A percentile compares a stretch with the other conserved stretches of the same genome.
Evolutionary conservation across 92 coral and sea anemone genomes (phyloP).

Genomic region (Epizoanthus fatuus): DNA sequence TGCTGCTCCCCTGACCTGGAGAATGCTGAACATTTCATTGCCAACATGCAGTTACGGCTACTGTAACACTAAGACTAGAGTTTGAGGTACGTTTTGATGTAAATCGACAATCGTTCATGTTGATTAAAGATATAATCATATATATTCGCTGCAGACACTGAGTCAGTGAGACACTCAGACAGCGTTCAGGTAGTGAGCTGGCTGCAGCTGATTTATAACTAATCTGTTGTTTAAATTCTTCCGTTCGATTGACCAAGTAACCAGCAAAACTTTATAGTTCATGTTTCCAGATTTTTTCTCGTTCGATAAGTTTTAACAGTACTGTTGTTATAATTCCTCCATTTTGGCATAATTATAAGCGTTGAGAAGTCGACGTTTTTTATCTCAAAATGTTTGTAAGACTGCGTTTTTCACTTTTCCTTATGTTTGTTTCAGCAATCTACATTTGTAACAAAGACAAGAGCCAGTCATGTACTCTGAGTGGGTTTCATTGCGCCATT

Average conservation of each 20-base stretch:
- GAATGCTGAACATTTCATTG: neutral
- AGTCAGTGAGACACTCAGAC: neutral
- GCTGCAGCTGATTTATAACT: too few relatives aligned
- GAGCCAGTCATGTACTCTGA: conserved; percentile 89
- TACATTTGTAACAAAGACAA: neutral
- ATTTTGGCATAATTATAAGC: too few relatives aligned
- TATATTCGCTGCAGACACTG: too few relatives aligned
- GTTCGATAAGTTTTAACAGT: too few relatives aligned
- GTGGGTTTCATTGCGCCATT: conserved; percentile 95
- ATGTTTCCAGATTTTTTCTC: too few relatives aligned
- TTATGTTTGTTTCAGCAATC: neutral
- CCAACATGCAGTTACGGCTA: neutral
- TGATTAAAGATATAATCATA: too few relatives aligned
- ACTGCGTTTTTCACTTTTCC: neutral
- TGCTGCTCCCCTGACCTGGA: neutral
- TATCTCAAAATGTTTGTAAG: neutral
- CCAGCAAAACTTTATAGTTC: too few relatives aligned
- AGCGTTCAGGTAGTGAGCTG: too few relatives aligned
- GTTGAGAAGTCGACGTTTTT: too few relatives aligned
- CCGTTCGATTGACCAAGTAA: too few relatives aligned
- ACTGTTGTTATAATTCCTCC: too few relatives aligned
- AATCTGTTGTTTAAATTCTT: too few relatives aligned
- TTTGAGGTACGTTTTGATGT: neutral
- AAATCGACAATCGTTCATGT: neutral
- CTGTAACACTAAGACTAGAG: neutral